These are phyloP conservation scores for Parnassius glacialis DNA, from an alignment of 2,888 invertebrate species.

Conservation along the genomic window DNA sequence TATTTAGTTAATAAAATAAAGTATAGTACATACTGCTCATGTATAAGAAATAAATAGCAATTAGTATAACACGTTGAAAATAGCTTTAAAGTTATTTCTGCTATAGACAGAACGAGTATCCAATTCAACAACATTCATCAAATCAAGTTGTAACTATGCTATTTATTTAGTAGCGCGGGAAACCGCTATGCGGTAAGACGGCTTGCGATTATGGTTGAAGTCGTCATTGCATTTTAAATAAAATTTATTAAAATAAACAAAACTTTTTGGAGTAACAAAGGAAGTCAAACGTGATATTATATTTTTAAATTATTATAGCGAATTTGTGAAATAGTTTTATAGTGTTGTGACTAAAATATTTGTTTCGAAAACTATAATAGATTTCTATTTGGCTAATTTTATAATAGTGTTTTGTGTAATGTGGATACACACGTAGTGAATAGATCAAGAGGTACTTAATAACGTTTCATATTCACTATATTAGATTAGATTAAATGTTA, in stretches of 20 bases:
- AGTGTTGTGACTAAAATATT: not conserved
- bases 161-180: constrained; percentile 58
- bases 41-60: not conserved
- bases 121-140: not conserved
- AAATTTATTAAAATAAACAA: not conserved
- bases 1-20: too few species aligned
- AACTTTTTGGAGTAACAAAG: not conserved
- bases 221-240: not conserved
- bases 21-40: too few species aligned
- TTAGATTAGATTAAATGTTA: too few species aligned
- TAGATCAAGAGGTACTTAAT: not conserved
- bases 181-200: constrained; percentile 45
- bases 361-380: not conserved
- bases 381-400: not conserved
- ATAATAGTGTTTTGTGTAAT: not conserved
- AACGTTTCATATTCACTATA: too few species aligned
- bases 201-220: constrained; percentile 23
- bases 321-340: not conserved
- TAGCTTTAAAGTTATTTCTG: not conserved
- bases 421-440: not conserved
- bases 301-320: too few species aligned
- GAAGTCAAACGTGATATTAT: not conserved
- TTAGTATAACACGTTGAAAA: not conserved
- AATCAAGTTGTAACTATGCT: constrained; percentile 1
- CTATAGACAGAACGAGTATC: constrained; percentile 1